Percentiles rank a stretch among this genome's conserved stretches.
Conservation (phyloP, 2,888 invertebrate genomes). For the Antheraea yamamai region DNA sequence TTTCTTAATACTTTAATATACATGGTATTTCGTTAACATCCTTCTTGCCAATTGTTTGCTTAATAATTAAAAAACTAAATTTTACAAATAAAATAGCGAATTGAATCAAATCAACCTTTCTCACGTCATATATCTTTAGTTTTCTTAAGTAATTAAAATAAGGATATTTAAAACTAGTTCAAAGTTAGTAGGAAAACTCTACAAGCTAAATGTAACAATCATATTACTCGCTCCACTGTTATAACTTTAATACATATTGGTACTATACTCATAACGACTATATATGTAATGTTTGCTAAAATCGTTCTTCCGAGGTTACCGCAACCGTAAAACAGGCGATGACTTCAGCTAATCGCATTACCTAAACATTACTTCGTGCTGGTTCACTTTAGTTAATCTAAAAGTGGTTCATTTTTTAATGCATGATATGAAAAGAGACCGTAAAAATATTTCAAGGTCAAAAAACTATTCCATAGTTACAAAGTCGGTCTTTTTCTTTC, state of each 20-base stretch:
- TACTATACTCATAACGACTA: not conserved
- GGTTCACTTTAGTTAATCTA: not conserved
- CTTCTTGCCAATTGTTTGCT: no score
- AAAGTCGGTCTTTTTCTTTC: no score
- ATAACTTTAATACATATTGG: not conserved
- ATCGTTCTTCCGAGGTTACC: constrained; percentile 1
- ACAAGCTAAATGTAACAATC: not conserved
- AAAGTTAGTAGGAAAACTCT: not conserved
- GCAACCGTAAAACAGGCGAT: constrained; percentile 7
- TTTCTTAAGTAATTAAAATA: no score
- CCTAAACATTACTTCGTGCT: not conserved
- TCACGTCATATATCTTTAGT: no score
- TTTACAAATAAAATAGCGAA: no score
- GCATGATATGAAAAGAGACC: not conserved
- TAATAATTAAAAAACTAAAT: no score
- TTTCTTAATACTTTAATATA: no score
- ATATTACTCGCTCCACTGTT: not conserved
- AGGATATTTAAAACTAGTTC: not conserved
- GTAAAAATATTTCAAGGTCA: no score
- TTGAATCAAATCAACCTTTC: no score
- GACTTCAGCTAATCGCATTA: constrained; percentile 9
- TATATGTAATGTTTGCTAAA: not conserved
- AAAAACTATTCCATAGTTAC: no score
- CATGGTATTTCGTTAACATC: no score
- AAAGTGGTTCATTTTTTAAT: not conserved